phyloP scores from a whole-genome alignment of 2,113 vertebrate genomes.

The Megalops atlanticus region DNA sequence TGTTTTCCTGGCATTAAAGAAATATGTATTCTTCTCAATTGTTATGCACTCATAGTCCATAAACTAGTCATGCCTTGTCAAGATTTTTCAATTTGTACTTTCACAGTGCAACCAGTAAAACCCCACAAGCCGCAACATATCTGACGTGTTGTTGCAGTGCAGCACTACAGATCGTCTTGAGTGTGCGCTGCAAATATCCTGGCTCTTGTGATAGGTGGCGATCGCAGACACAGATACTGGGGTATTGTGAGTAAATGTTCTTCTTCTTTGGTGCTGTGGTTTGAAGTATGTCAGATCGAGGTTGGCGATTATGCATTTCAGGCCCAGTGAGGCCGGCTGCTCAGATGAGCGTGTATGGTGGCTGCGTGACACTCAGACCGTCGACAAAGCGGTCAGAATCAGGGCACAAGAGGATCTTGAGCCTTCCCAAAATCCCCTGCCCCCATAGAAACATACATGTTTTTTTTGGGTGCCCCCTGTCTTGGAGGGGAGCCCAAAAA shows the following conservation, averaged over 20 bases:
- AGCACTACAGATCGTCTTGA: background rate
- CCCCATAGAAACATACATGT: slow-evolving; percentile 74
- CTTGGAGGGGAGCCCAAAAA: slow-evolving; percentile 64
- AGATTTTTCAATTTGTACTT: background rate
- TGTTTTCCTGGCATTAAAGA: background rate
- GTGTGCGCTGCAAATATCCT: background rate
- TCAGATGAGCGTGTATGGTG: background rate
- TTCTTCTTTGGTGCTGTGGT: background rate
- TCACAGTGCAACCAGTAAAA: background rate
- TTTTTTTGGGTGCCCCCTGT: slow-evolving; percentile 49
- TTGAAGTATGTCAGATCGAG: background rate
- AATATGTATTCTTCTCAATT: background rate
- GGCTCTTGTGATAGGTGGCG: background rate
- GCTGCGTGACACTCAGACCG: background rate
- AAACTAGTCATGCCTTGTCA: slow-evolving; percentile 18
- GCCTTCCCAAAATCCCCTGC: slow-evolving; percentile 47
- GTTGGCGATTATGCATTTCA: background rate
- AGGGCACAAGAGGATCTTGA: slow-evolving; percentile 22
- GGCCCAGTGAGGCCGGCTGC: background rate
- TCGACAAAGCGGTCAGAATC: background rate
- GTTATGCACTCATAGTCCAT: background rate
- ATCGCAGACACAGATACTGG: background rate
- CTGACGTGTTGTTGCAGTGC: background rate
- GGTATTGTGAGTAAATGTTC: background rate
- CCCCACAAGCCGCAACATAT: background rate